Evolutionary conservation across 2,113 vertebrate species (phyloP).

Genomic region (Mungos mungo): DNA sequence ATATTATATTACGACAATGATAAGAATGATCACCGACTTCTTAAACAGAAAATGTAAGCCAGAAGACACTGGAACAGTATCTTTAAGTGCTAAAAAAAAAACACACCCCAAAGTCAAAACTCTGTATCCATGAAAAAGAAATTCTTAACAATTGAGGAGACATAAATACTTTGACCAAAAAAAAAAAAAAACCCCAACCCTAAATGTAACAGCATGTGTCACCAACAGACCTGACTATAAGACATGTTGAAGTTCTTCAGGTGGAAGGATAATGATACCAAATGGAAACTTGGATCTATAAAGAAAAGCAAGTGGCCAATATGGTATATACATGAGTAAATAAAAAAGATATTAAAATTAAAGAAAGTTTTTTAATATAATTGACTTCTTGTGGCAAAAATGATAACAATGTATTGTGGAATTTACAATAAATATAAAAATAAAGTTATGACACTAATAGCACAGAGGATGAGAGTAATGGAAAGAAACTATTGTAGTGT

Average conservation of each 20-base stretch:
- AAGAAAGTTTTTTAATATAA: not conserved
- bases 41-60: conserved; percentile 1
- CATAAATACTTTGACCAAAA: not conserved
- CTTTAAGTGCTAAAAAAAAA: conserved; percentile 11
- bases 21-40: not conserved
- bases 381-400: not conserved
- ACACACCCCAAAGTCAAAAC: not conserved
- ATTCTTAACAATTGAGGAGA: not conserved
- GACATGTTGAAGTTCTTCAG: not conserved
- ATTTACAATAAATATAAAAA: not conserved
- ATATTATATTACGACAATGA: not conserved
- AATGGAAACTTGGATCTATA: not conserved
- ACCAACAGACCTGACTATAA: not conserved
- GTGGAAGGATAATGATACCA: not conserved
- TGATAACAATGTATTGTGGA: not conserved
- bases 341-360: not conserved
- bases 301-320: not conserved
- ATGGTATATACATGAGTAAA: not conserved
- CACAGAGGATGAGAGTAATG: not conserved
- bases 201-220: not conserved
- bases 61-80: not conserved
- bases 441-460: not conserved
- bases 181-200: not conserved
- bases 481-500: not conserved
- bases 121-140: not conserved